Evolutionary conservation across 2,113 vertebrate genomes (phyloP), one percentile per base, ranked within the genome.

Genomic region (Lampris megalopsis): DNA sequence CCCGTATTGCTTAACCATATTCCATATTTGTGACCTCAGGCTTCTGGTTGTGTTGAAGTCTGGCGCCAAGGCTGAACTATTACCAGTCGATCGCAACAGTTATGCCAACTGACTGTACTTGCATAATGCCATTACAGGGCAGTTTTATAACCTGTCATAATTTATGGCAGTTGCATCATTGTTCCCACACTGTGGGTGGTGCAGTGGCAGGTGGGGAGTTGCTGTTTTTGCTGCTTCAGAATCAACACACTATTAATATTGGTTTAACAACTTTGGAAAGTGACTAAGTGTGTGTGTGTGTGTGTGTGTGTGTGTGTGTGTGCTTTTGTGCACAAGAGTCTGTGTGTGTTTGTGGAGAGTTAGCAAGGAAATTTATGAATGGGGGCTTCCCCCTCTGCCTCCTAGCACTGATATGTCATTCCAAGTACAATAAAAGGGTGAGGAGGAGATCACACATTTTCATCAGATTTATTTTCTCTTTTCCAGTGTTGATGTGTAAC

Each of bases 161-260:
- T 64, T 52, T 37, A 64, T 43, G 63, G 10, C 43, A 73, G 47
- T 77, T 75, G 54, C 61, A 42, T 85, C 57, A 59, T 53, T 60
- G 47, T 47, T 61, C 3, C 24, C 35, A 24, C 1, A 1, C 35
- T 43, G 37, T 67, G 9, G 11, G 45, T 52, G 45, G 2, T 5
- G 67, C 6, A 50, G 42, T 53, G 56, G 83, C 79, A 84, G 73
- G 62, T 88, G 53, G 38, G 42, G 40, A 74, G 63, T 7, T 1
- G 56, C 58, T 53, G 0, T 6, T 37, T 37, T 64, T 45, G 42
- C 52, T 1, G 40, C 48, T 54, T 68, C 60, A 66, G 77, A 81
- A 74, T 79, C 68, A 75, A 7, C 75, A 60, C 53, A 36, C 65
- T 68, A 54, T 88, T 81, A 88, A 77, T 57, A 24, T n/a, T 2